Evolutionary conservation across 2,888 invertebrate species (phyloP).

Genomic region (Slavum lentiscoides): DNA sequence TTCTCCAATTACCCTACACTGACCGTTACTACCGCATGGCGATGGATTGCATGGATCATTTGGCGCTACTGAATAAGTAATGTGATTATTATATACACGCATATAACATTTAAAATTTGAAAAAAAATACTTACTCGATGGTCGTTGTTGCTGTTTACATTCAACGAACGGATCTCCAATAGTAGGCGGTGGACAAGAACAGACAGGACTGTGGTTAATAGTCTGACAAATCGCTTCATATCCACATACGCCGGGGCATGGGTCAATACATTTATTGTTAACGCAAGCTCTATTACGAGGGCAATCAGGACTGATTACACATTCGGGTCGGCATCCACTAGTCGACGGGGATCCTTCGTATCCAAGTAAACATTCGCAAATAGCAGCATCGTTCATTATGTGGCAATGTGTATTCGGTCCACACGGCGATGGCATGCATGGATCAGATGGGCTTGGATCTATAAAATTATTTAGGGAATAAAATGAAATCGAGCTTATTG

Average conservation of each 20-base stretch:
- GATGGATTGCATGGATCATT: conserved; percentile 82
- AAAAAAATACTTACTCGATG: conserved; percentile 58
- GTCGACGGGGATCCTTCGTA: conserved; percentile 72
- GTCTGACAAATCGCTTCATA: conserved; percentile 76
- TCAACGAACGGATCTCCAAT: conserved; percentile 81
- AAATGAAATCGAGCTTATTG: neutral
- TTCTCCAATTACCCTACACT: conserved; percentile 73
- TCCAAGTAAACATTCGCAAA: conserved; percentile 77
- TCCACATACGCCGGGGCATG: conserved; percentile 80
- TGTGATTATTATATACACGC: neutral
- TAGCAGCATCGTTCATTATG: conserved; percentile 65
- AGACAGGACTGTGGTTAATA: conserved; percentile 83
- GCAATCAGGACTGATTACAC: conserved; percentile 80
- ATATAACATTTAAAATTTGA: neutral
- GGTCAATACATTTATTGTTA: conserved; percentile 77
- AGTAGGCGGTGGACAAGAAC: conserved; percentile 73
- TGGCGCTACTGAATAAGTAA: conserved; percentile 55
- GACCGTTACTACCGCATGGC: conserved; percentile 81
- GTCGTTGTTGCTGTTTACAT: conserved; percentile 62
- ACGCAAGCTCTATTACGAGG: conserved; percentile 74
- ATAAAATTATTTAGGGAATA: conserved; percentile 49
- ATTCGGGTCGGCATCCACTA: conserved; percentile 79
- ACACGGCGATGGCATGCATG: conserved; percentile 70
- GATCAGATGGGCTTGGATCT: conserved; percentile 60
- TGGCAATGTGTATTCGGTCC: conserved; percentile 77